These are phyloP conservation scores for Muntiacus reevesi DNA, from an alignment of 2,113 vertebrate genomes.

Conservation along the genomic window DNA sequence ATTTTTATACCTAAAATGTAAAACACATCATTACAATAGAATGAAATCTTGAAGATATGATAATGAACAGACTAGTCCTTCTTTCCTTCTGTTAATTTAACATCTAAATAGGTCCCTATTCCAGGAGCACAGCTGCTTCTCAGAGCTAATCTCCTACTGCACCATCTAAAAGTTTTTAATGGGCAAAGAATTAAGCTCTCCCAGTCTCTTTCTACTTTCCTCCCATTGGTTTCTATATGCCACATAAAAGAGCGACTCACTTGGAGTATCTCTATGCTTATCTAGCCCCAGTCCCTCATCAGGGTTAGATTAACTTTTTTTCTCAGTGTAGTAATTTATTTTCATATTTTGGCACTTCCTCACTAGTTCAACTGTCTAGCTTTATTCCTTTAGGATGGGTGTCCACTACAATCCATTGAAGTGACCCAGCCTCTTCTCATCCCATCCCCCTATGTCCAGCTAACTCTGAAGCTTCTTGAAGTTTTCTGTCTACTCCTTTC, in stretches of 20 bases:
- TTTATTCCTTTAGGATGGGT: neutral
- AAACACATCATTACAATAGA: neutral
- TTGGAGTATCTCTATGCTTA: neutral
- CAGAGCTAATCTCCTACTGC: neutral
- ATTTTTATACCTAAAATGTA: neutral
- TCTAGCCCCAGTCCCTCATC: neutral
- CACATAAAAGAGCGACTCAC: neutral
- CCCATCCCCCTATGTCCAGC: rapidly evolving
- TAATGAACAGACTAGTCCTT: neutral
- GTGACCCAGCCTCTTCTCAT: neutral
- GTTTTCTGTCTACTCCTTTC: neutral
- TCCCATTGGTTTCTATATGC: neutral
- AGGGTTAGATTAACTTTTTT: neutral
- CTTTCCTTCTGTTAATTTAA: neutral
- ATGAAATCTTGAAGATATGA: neutral
- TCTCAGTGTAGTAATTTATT: neutral
- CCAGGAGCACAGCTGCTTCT: neutral
- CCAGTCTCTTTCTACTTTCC: neutral
- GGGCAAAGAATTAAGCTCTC: neutral
- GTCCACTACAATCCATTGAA: neutral
- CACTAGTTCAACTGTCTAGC: neutral
- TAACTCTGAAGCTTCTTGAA: neutral
- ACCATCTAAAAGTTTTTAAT: neutral
- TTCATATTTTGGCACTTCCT: neutral
- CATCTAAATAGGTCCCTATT: neutral